Evolutionary conservation across 2,888 invertebrate species (phyloP).

Genomic region (Spatulosminthurus flaviceps): DNA sequence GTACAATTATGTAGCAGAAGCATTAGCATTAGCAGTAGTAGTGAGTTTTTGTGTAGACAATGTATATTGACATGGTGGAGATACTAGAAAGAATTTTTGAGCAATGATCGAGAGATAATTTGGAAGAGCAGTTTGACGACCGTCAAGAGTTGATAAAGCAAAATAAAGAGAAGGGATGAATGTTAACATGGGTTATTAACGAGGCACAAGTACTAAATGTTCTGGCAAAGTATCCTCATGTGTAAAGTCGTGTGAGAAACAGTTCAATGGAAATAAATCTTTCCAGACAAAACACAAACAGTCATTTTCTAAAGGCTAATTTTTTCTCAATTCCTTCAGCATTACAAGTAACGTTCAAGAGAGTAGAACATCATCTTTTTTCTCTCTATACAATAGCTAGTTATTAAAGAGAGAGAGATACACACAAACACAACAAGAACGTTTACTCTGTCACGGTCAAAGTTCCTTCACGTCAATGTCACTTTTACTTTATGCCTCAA

Average conservation of each 20-base stretch:
- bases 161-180: conserved; percentile 9
- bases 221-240: background rate
- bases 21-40: too few species aligned
- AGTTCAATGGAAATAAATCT: background rate
- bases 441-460: conserved; percentile 25
- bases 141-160: background rate
- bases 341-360: too few species aligned
- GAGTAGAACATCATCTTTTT: background rate
- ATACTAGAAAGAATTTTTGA: background rate
- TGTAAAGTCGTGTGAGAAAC: background rate
- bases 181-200: conserved; percentile 12
- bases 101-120: background rate
- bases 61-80: too few species aligned
- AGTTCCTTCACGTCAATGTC: conserved; percentile 31
- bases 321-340: background rate
- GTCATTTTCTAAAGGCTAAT: background rate
- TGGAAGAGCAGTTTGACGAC: conserved; percentile 4
- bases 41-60: background rate
- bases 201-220: background rate
- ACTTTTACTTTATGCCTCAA: conserved; percentile 22
- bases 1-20: too few species aligned
- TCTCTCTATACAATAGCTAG: background rate
- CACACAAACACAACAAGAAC: background rate
- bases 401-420: too few species aligned
- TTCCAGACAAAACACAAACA: background rate